A percentile compares a stretch with the other conserved stretches of the same genome.
These are phyloP conservation scores for Drosophila kambysellisi DNA, from an alignment of 2,888 invertebrate species.

Conservation along the genomic window DNA sequence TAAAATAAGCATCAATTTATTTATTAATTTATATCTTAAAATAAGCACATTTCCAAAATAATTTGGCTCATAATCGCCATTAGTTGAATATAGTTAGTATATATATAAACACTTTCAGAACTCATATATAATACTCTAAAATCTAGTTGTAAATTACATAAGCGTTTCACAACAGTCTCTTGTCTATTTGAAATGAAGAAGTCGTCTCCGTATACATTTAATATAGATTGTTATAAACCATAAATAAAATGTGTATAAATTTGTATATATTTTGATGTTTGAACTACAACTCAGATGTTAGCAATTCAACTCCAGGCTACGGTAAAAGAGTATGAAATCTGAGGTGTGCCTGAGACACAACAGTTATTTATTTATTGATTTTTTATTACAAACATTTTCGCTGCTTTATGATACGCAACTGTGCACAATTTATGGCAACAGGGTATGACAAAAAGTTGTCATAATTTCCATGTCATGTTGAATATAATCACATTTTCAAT, in stretches of 20 bases:
- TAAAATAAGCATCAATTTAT: no score
- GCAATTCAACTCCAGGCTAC: background rate
- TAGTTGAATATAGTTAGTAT: no score
- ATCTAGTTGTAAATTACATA: background rate
- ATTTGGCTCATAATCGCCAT: no score
- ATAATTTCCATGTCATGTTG: constrained; percentile 42
- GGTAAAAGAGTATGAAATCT: background rate
- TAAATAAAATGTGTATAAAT: background rate
- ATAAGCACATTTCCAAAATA: no score
- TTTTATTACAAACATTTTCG: background rate
- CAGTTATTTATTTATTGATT: background rate
- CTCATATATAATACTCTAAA: no score
- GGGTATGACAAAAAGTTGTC: constrained; percentile 18
- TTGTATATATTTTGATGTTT: background rate
- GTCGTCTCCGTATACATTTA: no score
- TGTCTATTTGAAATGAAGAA: no score
- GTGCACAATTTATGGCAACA: background rate
- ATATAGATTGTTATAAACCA: no score
- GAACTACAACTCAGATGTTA: background rate
- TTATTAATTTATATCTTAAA: no score
- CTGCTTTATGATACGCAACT: background rate
- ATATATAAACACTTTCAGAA: no score
- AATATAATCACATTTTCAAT: constrained; percentile 69
- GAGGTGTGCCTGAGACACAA: background rate
- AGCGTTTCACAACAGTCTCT: background rate